Conservation (phyloP, 2,888 invertebrate species). For the Esperia sulphurella region DNA sequence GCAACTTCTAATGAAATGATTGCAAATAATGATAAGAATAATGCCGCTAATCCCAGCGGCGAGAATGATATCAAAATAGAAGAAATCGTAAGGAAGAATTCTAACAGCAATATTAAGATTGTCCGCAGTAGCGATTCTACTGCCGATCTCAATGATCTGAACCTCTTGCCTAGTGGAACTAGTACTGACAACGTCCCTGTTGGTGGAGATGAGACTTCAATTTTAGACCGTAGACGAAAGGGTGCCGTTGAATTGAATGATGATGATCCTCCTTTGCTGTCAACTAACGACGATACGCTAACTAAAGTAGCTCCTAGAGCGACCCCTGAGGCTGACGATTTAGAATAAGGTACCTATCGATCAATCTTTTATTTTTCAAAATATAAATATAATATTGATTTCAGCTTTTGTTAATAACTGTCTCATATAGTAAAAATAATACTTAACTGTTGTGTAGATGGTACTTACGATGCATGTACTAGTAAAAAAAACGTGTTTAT, state of each 20-base stretch:
- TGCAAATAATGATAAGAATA: conserved; percentile 35
- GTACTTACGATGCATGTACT: conserved; percentile 2
- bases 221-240: conserved; percentile 64
- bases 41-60: conserved; percentile 23
- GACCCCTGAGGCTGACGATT: conserved; percentile 56
- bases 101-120: conserved; percentile 32
- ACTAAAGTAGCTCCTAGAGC: conserved; percentile 40
- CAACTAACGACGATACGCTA: conserved; percentile 17
- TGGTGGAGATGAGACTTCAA: conserved; percentile 36
- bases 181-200: conserved; percentile 21
- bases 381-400: conserved; percentile 37
- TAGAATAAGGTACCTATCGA: conserved; percentile 47
- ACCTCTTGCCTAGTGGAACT: conserved; percentile 29
- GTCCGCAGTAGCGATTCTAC: conserved; percentile 31
- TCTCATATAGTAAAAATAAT: conserved; percentile 16
- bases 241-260: conserved; percentile 21
- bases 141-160: conserved; percentile 23
- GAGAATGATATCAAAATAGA: conserved; percentile 51
- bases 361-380: conserved; percentile 33
- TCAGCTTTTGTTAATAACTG: conserved; percentile 44
- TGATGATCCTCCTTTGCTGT: conserved; percentile 34
- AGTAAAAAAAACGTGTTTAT: not conserved
- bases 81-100: conserved; percentile 51
- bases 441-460: conserved; percentile 7
- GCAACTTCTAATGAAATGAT: conserved; percentile 19